Base-by-base conservation (phyloP, 2,113 vertebrate genomes). In the Scartelaos histophorus region DNA sequence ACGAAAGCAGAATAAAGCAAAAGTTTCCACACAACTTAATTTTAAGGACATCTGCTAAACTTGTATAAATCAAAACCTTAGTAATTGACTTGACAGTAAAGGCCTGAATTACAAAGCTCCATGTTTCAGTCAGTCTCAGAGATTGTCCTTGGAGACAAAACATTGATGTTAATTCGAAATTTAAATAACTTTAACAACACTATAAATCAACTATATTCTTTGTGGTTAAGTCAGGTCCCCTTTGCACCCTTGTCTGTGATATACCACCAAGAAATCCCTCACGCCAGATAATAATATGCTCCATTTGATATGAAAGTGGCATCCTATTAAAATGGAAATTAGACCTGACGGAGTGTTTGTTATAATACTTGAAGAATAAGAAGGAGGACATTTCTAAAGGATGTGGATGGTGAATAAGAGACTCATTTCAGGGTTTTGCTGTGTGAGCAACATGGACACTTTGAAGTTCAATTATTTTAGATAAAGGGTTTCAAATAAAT, bases 321-420 rank as follows among this genome's bases (percentile, higher is more conserved):
- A 82, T 64, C 69, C 66, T 35, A 87, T 91, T 91, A 82, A 90
- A 89, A 90, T 87, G 82, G 69, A 87, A 89, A 89, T 87, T 68
- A 78, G 62, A 83, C 68, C 34, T 24, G 57, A 78, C 67, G 25
- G 61, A 66, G 65, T 43, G 38, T 76, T 66, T 67, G 67, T 29
- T 62, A 47, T 69, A 87, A 70, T 29, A 71, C 62, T 67, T 46
- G 70, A 71, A 73, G 69, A 81, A 22, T 70, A 38, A 64, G 61
- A 68, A 66, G 24, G 67, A 70, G 16, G 66, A 71, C 57, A 21
- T 72, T 78, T 79, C 34, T 72, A 73, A 79, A 46, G 17, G 70
- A 80, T 74, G 43, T 56, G 80, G 83, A 69, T 46, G 46, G 74
- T 60, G 80, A 85, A 70, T 54, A 51, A 74, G 25, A 24, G 56